Base-by-base conservation (phyloP, 2,888 invertebrate genomes). In the Seira sanloemensis region DNA sequence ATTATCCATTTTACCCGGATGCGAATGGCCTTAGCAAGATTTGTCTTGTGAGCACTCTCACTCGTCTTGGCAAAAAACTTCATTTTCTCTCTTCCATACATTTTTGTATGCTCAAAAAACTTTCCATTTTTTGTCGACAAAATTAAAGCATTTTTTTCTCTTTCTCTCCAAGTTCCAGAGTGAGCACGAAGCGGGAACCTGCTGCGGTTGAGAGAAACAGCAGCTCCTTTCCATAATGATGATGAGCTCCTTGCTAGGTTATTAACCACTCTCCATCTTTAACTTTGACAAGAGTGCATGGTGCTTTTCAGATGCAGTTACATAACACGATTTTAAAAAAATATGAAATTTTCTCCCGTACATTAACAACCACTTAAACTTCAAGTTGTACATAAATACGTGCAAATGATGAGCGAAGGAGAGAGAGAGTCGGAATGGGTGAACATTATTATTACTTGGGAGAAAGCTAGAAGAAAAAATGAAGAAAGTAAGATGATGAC, bases 401-500 rank as follows among this genome's bases (percentile, higher is more conserved):
- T 19, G 5, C 9, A 58, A 23, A 21, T 21, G 62, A 23, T 2
- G 62, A 62, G 62, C 9, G n/a, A 62, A 62, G 62, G 21, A 21
- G n/a, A 62, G 4, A 62, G 23, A 62, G 21, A 62, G 62, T n/a
- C n/a, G n/a, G n/a, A n/a, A n/a, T n/a, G n/a, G n/a, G n/a, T n/a
- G n/a, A n/a, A n/a, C 19, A 62, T 62, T n/a, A 62, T 62, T n/a
- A 50, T 50, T 18, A 50, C 16, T n/a, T 50, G 16, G n/a, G 2
- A 50, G 12, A 12, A 12, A 21, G 62, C 62, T 4, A 62, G 62
- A 21, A 21, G 12, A 62, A 62, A n/a, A 80, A 80, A 75, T 75
- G 62, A 76, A 68, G 71, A 76, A 81, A 81, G 81, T 71, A 76
- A 7, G 37, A 37, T 37, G 37, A 58, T 58, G 62, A 25, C 76